Base-by-base conservation (phyloP, 37 sponge, comb jelly and placozoan genomes). In the Beroe ovata region DNA sequence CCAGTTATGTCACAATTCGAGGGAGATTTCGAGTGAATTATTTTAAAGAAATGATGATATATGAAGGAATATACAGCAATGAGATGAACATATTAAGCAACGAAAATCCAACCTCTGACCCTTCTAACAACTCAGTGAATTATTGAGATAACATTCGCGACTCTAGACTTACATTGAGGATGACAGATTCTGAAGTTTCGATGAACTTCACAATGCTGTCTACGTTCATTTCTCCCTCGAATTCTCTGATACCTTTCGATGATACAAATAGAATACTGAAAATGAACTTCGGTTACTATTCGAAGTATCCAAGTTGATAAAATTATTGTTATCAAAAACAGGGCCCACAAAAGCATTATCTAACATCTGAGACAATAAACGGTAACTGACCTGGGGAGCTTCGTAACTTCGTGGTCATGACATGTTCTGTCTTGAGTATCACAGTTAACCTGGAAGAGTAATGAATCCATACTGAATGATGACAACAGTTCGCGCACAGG, bases 391-490 rank as follows among this genome's bases (percentile, higher is more conserved):
- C 54, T 77, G 11, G 84, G 84, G 18, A 77, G 28, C 41, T 42
- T 77, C 18, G 84, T 41, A 28, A 77, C 21, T 77, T 77, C 38
- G 54, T 77, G 54, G 23, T 77, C 84, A 54, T 77, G 42, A 20
- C 84, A 77, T 26, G 8, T 77, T 42, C 26, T 42, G 42, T 77
- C 84, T 1, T 42, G n/a, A 14, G n/a, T 23, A 77, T 77, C 84
- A 40, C 84, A 77, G 33, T 77, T 77, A 20, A 77, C 84, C 84
- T 77, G 84, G 16, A 30, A 30, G 30, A 33, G 16, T 58, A 58
- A n/a, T n/a, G n/a, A n/a, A n/a, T n/a, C n/a, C n/a, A n/a, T n/a
- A n/a, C n/a, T n/a, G n/a, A n/a, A n/a, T n/a, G n/a, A n/a, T n/a
- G n/a, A n/a, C n/a, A n/a, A 19, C 59, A 58, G 59, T 58, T 19